Conservation (phyloP, 2,888 invertebrate genomes). For the Pharmacophagus antenor region DNA sequence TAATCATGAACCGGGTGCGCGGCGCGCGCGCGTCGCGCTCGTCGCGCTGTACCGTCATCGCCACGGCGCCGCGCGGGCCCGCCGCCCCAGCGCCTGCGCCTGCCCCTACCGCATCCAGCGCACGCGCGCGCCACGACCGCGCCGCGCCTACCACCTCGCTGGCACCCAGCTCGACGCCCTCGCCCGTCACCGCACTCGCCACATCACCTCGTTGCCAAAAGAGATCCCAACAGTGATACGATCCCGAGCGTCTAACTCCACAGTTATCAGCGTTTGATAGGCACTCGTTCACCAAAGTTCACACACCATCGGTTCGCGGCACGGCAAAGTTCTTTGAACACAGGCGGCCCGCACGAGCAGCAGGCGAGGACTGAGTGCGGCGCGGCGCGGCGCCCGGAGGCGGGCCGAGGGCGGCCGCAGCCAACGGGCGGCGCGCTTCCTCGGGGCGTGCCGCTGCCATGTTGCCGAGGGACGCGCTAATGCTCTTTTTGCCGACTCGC, state of each 20-base stretch:
- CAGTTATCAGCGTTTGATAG: constrained; percentile 27
- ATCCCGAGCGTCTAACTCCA: constrained; percentile 31
- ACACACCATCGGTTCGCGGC: constrained; percentile 30
- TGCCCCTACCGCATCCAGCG: constrained; percentile 61
- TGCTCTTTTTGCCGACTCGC: constrained; percentile 76
- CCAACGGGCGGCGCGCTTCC: constrained; percentile 40
- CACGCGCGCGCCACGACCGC: constrained; percentile 54
- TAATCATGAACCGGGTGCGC: constrained; percentile 93
- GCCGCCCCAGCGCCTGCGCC: constrained; percentile 57
- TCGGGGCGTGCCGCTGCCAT: constrained; percentile 41
- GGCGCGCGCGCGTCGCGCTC: constrained; percentile 88
- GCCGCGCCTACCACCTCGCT: constrained; percentile 51
- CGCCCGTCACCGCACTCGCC: constrained; percentile 41
- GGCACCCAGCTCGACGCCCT: constrained; percentile 56
- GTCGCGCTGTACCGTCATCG: constrained; percentile 83
- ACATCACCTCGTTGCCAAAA: constrained; percentile 43
- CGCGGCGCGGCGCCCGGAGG: constrained; percentile 41
- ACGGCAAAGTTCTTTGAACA: constrained; percentile 21
- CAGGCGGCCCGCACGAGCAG: constrained; percentile 41
- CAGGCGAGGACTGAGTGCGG: constrained; percentile 51
- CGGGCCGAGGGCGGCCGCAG: constrained; percentile 43
- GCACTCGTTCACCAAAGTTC: constrained; percentile 37
- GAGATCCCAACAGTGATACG: constrained; percentile 32
- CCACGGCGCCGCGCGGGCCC: constrained; percentile 74
- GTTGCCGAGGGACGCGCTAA: constrained; percentile 71